A percentile compares a stretch with the other conserved stretches of the same genome.
These are phyloP conservation scores for Octopus sinensis DNA, from an alignment of 1,140 invertebrate species.

Conservation along the genomic window DNA sequence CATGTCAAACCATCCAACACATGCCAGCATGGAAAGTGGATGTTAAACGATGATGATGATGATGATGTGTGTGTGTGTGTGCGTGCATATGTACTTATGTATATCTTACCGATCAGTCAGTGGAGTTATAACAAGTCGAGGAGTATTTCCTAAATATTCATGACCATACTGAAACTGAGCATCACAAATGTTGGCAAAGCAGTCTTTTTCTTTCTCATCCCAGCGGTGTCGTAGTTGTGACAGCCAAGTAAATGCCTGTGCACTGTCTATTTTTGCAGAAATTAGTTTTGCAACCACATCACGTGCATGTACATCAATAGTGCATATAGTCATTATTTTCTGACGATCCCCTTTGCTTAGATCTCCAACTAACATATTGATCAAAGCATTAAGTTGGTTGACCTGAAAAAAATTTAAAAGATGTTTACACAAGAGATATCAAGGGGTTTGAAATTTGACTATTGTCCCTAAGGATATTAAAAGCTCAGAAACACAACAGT, in stretches of 20 bases:
- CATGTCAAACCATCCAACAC: too few species aligned
- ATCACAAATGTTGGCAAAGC: slow-evolving; percentile 96
- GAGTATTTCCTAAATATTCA: slow-evolving; percentile 94
- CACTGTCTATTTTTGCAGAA: slow-evolving; percentile 83
- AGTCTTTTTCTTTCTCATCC: slow-evolving; percentile 85
- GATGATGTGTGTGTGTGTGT: too few species aligned
- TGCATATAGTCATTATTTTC: slow-evolving; percentile 98
- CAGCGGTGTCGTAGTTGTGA: slow-evolving; percentile 84
- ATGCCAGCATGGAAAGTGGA: too few species aligned
- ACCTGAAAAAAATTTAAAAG: slow-evolving; percentile 62
- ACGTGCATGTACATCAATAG: slow-evolving; percentile 88
- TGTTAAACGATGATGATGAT: too few species aligned
- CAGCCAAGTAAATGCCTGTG: slow-evolving; percentile 92
- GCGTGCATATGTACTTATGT: too few species aligned
- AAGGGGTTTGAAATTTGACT: background rate
- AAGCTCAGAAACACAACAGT: background rate
- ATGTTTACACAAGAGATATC: background rate
- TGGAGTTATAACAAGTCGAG: slow-evolving; percentile 90
- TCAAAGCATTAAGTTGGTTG: slow-evolving; percentile 83
- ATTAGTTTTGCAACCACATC: slow-evolving; percentile 92
- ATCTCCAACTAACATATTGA: slow-evolving; percentile 83
- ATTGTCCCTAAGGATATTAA: background rate
- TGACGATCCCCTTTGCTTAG: slow-evolving; percentile 85
- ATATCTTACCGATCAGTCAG: slow-evolving; percentile 74
- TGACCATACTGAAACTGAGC: slow-evolving; percentile 85